Percentiles rank a stretch among this genome's conserved stretches.
These are phyloP conservation scores for Micrastur ruficollis DNA, from an alignment of 2,797 vertebrate species.

Conservation along the genomic window DNA sequence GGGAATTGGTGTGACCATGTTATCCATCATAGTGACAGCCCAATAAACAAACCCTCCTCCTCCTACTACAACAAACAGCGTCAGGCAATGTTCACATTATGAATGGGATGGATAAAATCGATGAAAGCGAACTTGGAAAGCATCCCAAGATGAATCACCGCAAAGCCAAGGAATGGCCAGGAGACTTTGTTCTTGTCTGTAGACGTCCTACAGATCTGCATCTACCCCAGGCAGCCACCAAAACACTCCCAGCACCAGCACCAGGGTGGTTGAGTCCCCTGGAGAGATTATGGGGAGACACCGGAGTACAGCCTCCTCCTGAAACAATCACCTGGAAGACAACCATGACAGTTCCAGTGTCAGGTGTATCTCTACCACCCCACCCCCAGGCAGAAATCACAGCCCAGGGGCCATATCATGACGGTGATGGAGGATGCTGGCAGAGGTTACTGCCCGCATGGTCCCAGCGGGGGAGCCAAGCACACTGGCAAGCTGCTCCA, in stretches of 20 bases:
- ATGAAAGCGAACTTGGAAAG: not conserved
- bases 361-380: not conserved
- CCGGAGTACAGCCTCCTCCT: accelerated
- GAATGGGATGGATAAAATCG: not conserved
- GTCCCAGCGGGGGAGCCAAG: not conserved
- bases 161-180: not conserved
- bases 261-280: accelerated
- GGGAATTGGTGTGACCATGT: not conserved
- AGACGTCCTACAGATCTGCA: accelerated
- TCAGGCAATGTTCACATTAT: accelerated
- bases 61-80: not conserved
- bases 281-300: not conserved
- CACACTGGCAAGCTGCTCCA: not conserved
- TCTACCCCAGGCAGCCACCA: not conserved
- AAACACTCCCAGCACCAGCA: not conserved
- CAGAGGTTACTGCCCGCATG: accelerated
- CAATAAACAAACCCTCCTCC: not conserved
- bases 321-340: not conserved
- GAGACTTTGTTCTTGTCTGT: not conserved
- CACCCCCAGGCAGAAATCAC: not conserved
- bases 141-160: not conserved
- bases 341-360: accelerated
- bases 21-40: not conserved
- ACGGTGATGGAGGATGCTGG: not conserved
- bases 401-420: not conserved